A percentile compares a stretch with the other conserved stretches of the same genome.
phyloP scores from a whole-genome alignment of 2,797 vertebrate genomes.

The Sciaenops ocellatus region DNA sequence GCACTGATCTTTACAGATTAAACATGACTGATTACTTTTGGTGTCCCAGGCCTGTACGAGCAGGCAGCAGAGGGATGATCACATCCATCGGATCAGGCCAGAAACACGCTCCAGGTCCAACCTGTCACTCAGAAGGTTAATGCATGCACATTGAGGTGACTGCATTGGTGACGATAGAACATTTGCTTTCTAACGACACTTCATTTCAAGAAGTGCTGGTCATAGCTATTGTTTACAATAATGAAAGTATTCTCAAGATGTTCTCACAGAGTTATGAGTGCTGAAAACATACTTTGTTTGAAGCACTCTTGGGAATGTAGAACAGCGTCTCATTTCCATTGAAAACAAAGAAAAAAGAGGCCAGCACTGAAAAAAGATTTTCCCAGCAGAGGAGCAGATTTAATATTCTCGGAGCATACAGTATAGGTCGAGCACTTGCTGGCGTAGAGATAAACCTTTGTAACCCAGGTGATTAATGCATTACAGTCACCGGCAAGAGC shows the following conservation, averaged over 20 bases:
- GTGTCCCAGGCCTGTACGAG: slow-evolving; percentile 24
- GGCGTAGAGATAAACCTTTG: slow-evolving; percentile 33
- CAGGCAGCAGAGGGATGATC: slow-evolving; percentile 35
- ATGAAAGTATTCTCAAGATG: slow-evolving; percentile 32
- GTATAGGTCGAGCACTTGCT: slow-evolving; percentile 15
- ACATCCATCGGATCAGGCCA: slow-evolving; percentile 33
- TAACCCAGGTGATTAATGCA: slow-evolving; percentile 37
- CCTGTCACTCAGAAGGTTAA: slow-evolving; percentile 57
- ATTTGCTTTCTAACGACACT: slow-evolving; percentile 14
- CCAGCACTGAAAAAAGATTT: slow-evolving; percentile 24
- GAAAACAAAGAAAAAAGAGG: slow-evolving; percentile 28
- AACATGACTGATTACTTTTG: slow-evolving; percentile 44
- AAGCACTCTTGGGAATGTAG: slow-evolving; percentile 33
- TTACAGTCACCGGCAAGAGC: slow-evolving; percentile 25
- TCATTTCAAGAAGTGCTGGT: slow-evolving; percentile 16
- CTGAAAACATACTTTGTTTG: slow-evolving; percentile 31
- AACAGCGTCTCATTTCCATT: slow-evolving; percentile 35
- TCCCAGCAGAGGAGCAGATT: slow-evolving; percentile 18
- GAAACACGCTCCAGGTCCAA: slow-evolving; percentile 43
- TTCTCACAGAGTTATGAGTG: slow-evolving; percentile 18
- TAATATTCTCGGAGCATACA: slow-evolving; percentile 25
- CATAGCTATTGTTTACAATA: slow-evolving; percentile 26
- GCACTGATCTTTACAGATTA: slow-evolving; percentile 53
- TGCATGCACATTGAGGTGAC: slow-evolving; percentile 31
- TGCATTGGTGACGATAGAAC: slow-evolving; percentile 28